These are phyloP conservation scores for Amblyopsis hoosieri DNA, from an alignment of 2,797 vertebrate genomes.

Conservation along the genomic window DNA sequence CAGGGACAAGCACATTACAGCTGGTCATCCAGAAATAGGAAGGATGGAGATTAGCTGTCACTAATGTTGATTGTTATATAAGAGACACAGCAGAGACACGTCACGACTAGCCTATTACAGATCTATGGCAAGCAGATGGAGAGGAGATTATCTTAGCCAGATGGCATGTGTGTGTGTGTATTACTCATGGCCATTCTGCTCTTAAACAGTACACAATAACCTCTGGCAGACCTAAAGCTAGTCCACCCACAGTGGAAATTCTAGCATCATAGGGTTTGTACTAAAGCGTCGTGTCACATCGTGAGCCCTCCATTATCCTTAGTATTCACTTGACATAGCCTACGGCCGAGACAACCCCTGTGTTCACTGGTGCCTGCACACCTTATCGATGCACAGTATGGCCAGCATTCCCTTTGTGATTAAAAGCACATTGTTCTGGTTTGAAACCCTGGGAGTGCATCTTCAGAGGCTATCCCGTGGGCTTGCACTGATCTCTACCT, in stretches of 20 bases:
- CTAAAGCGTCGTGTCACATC: conserved; percentile 23
- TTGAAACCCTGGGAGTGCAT: too few species aligned
- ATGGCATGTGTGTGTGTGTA: conserved; percentile 49
- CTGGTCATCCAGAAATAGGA: conserved; percentile 6
- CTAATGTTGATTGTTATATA: conserved; percentile 54
- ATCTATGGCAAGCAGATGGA: conserved; percentile 70
- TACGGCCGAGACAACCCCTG: not conserved
- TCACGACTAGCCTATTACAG: conserved; percentile 61
- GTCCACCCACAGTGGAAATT: conserved; percentile 20
- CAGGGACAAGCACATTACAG: conserved; percentile 25
- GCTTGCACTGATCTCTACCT: too few species aligned
- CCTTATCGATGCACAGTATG: too few species aligned
- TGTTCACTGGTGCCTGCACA: not conserved
- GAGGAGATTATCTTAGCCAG: conserved; percentile 72
- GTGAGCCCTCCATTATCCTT: conserved; percentile 23
- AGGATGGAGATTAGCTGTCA: conserved; percentile 35
- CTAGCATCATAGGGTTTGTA: conserved; percentile 23
- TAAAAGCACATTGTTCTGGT: too few species aligned
- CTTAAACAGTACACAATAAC: conserved; percentile 19
- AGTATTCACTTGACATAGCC: not conserved
- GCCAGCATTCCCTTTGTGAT: too few species aligned
- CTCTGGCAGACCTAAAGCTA: conserved; percentile 18
- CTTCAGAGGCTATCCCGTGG: too few species aligned
- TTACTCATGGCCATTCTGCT: conserved; percentile 47
- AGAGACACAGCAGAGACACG: conserved; percentile 49